These are phyloP conservation scores for Poecile montanus DNA, from an alignment of 2,797 vertebrate species.

Conservation along the genomic window DNA sequence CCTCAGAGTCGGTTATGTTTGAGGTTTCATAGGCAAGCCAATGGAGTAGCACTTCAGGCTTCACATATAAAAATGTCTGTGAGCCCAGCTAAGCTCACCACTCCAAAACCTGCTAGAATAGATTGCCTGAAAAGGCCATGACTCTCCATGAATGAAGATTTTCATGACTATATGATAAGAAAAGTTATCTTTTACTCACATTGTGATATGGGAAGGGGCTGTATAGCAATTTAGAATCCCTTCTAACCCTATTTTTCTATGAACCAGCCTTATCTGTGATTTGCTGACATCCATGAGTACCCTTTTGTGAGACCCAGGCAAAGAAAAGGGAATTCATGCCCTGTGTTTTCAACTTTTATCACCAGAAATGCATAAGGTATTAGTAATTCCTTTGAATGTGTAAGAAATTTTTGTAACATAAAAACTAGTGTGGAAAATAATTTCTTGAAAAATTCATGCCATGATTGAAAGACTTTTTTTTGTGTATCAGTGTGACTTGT, in stretches of 20 bases:
- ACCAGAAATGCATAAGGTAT: neutral
- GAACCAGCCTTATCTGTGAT: neutral
- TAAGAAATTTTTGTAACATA: neutral
- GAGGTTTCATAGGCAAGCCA: neutral
- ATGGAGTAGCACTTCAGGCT: neutral
- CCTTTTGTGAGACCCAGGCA: neutral
- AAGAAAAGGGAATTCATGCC: neutral
- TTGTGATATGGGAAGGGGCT: neutral
- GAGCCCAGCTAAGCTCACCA: neutral
- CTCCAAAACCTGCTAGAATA: neutral
- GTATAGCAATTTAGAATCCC: neutral
- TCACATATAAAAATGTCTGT: neutral
- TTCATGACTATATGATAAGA: neutral
- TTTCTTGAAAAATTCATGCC: neutral
- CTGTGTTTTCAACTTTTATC: neutral
- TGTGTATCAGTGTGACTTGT: neutral
- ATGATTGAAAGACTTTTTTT: neutral
- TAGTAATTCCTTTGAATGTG: neutral
- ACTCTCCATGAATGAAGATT: neutral
- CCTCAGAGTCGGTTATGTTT: neutral
- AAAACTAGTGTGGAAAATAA: neutral
- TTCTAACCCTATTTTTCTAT: neutral
- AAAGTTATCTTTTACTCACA: neutral
- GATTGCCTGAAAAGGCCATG: neutral
- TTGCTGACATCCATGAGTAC: neutral